Evolutionary conservation across 2,888 invertebrate genomes (phyloP), one percentile per base, ranked within the genome.

Genomic region (Dorcus hopei): DNA sequence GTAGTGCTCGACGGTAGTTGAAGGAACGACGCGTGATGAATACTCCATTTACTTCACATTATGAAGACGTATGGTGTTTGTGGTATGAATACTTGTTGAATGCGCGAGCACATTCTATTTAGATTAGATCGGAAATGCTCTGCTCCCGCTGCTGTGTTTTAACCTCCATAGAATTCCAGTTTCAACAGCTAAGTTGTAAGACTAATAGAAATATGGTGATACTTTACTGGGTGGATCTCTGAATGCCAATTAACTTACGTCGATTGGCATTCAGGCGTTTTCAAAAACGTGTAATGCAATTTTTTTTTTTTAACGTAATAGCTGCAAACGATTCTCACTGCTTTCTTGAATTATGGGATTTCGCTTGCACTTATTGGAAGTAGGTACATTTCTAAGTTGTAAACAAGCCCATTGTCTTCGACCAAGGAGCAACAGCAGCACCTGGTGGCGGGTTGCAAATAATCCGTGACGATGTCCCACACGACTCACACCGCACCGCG

Each of bases 381-480:
- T 42, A 41, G 42, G 55, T 42, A 55, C 43, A 55, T 50, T 49
- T 55, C 40, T 49, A 49, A 38, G 55, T 38, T 55, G 55, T 55
- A 49, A 55, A 55, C 42, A 42, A 49, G 49, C 42, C 49, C 49
- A 49, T 55, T 49, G 55, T 55, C 55, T 55, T 26, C 33, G 53
- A 5, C 50, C 9, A 40, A 11, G 51, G 40, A 33, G 54, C 38
- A n/a, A 16, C 14, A 19, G 38, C 26, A 51, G 52, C 52, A 52
- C 38, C 52, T 57, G 57, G 57, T 57, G 52, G 39, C 42, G 23
- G 49, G 6, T 33, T 23, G 49, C 49, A 49, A 49, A 49, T 55
- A 52, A 42, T 56, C 59, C 56, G 59, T 56, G 57, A 50, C 56
- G 53, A 38, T 57, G 48, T 57, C 57, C 56, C 53, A 57, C 56